Evolutionary conservation across 1,140 invertebrate species (phyloP).

Genomic region (Drosophila biarmipes): DNA sequence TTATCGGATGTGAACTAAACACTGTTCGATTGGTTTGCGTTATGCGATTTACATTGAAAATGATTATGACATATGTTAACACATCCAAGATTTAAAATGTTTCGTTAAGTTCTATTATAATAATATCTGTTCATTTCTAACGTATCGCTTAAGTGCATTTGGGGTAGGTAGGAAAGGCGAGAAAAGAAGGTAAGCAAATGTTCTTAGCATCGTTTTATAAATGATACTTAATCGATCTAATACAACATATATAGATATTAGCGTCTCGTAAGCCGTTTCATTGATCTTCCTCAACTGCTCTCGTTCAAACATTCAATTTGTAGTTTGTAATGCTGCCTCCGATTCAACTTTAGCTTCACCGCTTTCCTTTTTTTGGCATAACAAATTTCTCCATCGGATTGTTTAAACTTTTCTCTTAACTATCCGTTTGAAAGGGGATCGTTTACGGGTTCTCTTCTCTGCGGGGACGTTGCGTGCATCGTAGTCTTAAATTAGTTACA

Average conservation of each 20-base stretch:
- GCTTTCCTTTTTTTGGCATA: constrained; percentile 60
- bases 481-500: constrained; percentile 66
- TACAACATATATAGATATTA: constrained; percentile 78
- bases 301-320: constrained; percentile 29
- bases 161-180: constrained; percentile 6
- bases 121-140: constrained; percentile 75
- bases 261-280: constrained; percentile 71
- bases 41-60: constrained; percentile 73
- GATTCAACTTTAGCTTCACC: constrained; percentile 11
- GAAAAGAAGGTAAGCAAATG: constrained; percentile 43
- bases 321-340: constrained; percentile 12
- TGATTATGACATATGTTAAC: constrained; percentile 54
- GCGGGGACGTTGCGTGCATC: constrained; percentile 32
- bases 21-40: constrained; percentile 48
- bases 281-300: constrained; percentile 33
- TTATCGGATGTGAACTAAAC: constrained; percentile 54
- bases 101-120: constrained; percentile 57
- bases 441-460: constrained; percentile 22
- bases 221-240: constrained; percentile 68
- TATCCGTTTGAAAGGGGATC: constrained; percentile 40
- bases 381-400: constrained; percentile 52
- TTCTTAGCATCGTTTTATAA: constrained; percentile 55
- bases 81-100: constrained; percentile 60
- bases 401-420: constrained; percentile 45
- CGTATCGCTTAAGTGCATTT: constrained; percentile 52